These are phyloP conservation scores for Orycteropus afer DNA, from an alignment of 2,113 vertebrate genomes.

Conservation along the genomic window DNA sequence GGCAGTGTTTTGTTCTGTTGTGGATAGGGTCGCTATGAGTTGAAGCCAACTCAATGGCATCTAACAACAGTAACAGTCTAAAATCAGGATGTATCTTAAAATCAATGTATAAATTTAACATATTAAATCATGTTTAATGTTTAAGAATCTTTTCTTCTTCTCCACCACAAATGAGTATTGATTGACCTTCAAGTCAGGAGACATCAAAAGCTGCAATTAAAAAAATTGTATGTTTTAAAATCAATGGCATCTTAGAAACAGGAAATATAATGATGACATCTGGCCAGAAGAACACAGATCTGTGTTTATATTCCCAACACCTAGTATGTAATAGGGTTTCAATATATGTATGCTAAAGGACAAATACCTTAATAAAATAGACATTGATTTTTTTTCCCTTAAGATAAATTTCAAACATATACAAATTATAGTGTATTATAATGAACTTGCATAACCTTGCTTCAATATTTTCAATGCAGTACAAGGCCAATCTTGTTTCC, in stretches of 20 bases:
- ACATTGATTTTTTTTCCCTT: not conserved
- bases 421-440: not conserved
- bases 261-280: not conserved
- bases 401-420: conserved; percentile 7
- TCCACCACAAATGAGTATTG: not conserved
- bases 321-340: not conserved
- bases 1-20: too few relatives aligned
- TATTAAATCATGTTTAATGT: not conserved
- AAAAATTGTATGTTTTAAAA: conserved; percentile 32
- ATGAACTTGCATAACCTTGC: not conserved
- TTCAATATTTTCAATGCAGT: not conserved
- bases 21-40: too few relatives aligned
- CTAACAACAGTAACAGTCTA: not conserved
- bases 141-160: not conserved
- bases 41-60: too few relatives aligned
- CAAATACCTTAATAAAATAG: conserved; percentile 2
- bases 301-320: not conserved
- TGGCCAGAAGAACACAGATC: not conserved
- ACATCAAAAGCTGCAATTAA: conserved; percentile 37
- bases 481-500: not conserved
- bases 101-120: not conserved
- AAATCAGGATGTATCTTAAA: not conserved
- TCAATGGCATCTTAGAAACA: conserved; percentile 24
- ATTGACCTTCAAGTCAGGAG: conserved; percentile 23
- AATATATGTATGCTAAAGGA: not conserved